Evolutionary conservation across 1,140 invertebrate species (phyloP).

Genomic region (Venustaconcha ellipsiformis): DNA sequence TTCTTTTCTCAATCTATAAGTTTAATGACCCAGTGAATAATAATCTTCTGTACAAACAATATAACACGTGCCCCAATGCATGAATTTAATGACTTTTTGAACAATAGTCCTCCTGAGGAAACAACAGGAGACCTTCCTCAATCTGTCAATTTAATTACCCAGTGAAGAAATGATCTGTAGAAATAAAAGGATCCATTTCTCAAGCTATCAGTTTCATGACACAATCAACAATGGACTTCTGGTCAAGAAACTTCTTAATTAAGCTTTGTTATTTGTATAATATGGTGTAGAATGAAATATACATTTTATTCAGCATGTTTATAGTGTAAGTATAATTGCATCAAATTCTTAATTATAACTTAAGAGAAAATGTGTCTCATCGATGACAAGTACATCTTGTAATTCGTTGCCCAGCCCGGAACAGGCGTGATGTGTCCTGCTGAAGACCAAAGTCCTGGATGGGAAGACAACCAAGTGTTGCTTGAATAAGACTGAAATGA

Average conservation of each 20-base stretch:
- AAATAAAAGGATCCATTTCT: too few relatives aligned
- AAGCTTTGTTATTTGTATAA: neutral
- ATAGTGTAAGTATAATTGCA: neutral
- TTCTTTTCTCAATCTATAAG: too few relatives aligned
- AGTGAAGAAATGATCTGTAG: too few relatives aligned
- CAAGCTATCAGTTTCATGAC: neutral
- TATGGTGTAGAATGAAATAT: neutral
- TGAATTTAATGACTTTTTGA: too few relatives aligned
- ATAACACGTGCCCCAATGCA: too few relatives aligned
- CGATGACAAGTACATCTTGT: constrained; percentile 75
- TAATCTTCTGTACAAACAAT: too few relatives aligned
- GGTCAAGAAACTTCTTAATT: neutral
- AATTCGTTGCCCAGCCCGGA: constrained; percentile 77
- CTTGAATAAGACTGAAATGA: constrained; percentile 79
- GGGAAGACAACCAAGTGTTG: constrained; percentile 77
- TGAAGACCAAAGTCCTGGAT: constrained; percentile 77
- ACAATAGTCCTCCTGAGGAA: too few relatives aligned
- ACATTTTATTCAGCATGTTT: neutral
- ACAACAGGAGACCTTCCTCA: too few relatives aligned
- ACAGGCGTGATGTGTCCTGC: constrained; percentile 79
- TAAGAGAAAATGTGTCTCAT: constrained; percentile 7
- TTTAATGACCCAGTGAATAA: too few relatives aligned
- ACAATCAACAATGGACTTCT: neutral
- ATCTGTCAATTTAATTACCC: too few relatives aligned
- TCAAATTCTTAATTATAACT: neutral